Evolutionary conservation across 2,797 vertebrate genomes (phyloP), one percentile per base, ranked within the genome.

Genomic region (Pelochelys cantorii): DNA sequence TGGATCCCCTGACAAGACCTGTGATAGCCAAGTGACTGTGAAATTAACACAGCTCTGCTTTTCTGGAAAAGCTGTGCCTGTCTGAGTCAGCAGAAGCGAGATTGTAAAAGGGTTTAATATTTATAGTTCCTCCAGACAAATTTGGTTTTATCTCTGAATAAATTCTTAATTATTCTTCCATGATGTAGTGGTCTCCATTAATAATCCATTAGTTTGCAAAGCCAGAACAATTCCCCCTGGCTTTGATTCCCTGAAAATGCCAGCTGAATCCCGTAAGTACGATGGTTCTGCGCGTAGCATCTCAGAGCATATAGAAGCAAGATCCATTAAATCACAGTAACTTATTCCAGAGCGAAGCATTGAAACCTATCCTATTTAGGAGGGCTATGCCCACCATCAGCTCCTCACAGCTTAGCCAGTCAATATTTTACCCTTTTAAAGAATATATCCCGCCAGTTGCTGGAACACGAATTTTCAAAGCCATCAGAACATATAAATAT

Each of bases 121-220:
- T 96, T 65, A 83, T 34, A 13, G 1, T 74, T 86, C 91, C 11
- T 91, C 37, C 56, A n/a, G 68, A 11, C 20, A 86, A 81, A 3
- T 88, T 81, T 87, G 54, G 11, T 95, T 71, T 92, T 77, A 56
- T 90, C 71, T 87, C 79, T 91, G 59, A 97, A 95, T n/a, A 9
- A 23, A 84, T 8, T 90, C 90, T 92, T 94, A 92, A 85, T 95
- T 96, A 90, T 88, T 81, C 68, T 92, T 92, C 83, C 13, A 53
- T 62, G 37, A 52, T 93, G 11, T 23, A 60, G 13, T 15, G 86
- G 25, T 20, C 34, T 92, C 68, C 65, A 90, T 95, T 92, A 95
- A 93, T 92, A 90, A 93, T 90, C 81, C 65, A 90, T 79, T 90
- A 93, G 79, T 86, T 90, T 85, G 79, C 92, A 54, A 57, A 90